Conservation (phyloP, 2,888 invertebrate genomes). For the Unio pictorum region DNA sequence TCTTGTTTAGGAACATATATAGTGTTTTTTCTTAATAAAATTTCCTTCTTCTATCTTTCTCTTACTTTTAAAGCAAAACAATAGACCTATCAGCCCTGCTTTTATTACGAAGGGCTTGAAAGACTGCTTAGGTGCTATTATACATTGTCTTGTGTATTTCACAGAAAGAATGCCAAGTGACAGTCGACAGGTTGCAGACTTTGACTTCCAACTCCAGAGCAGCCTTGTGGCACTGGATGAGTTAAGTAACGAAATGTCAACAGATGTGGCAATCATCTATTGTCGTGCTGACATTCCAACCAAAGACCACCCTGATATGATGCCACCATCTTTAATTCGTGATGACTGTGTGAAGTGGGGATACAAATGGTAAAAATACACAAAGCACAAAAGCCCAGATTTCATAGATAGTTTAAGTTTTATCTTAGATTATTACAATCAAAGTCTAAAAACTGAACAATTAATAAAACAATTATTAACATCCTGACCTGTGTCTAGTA, state of each 20-base stretch:
- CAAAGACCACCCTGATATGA: slow-evolving; percentile 20
- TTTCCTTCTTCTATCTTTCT: not conserved
- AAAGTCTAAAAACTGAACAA: no score
- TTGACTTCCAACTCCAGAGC: slow-evolving; percentile 67
- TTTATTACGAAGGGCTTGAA: not conserved
- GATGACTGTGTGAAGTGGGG: slow-evolving; percentile 56
- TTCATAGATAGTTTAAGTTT: not conserved
- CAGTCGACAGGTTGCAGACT: slow-evolving; percentile 54
- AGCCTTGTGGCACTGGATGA: slow-evolving; percentile 58
- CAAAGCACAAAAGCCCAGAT: not conserved
- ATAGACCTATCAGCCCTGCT: not conserved
- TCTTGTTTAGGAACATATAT: no score
- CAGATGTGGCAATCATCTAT: slow-evolving; percentile 57
- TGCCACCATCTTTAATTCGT: slow-evolving; percentile 51
- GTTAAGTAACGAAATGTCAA: slow-evolving; percentile 47
- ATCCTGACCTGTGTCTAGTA: no score
- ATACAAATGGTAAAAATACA: slow-evolving; percentile 39
- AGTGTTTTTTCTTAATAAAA: no score
- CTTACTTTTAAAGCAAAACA: no score
- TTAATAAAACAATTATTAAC: no score
- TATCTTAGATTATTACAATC: not conserved
- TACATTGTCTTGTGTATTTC: slow-evolving; percentile 3
- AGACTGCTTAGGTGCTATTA: no score
- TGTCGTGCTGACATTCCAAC: slow-evolving; percentile 44
- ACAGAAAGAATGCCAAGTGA: slow-evolving; percentile 66